Conservation (phyloP, 2,888 invertebrate genomes). For the Pandemis corylana region DNA sequence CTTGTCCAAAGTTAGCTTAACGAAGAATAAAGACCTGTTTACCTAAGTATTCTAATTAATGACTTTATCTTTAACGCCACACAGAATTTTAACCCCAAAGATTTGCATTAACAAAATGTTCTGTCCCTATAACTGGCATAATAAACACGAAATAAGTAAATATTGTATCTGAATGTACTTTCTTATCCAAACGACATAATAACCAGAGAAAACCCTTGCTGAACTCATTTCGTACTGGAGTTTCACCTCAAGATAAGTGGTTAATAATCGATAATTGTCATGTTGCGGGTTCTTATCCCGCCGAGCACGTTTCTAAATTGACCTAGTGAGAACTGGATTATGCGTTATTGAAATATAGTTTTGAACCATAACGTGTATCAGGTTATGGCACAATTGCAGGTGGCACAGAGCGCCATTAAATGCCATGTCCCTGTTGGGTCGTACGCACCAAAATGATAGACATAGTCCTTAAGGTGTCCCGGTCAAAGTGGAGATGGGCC, state of each 20-base stretch:
- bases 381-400: neutral
- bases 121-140: neutral
- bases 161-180: constrained; percentile 1
- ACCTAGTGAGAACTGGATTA: constrained; percentile 67
- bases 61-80: neutral
- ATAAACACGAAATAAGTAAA: neutral
- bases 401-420: no score
- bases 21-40: no score
- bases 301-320: constrained; percentile 68
- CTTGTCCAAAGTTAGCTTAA: no score
- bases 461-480: no score
- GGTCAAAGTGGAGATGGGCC: no score
- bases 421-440: no score
- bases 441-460: no score
- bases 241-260: constrained; percentile 67
- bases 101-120: neutral
- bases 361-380: neutral
- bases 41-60: no score
- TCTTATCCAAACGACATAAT: constrained; percentile 24
- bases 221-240: constrained; percentile 56
- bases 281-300: constrained; percentile 66
- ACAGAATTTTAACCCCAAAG: neutral
- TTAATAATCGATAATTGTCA: constrained; percentile 76
- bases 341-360: constrained; percentile 44
- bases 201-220: constrained; percentile 35